These are phyloP conservation scores for Bursaphelenchus mucronatus DNA, from an alignment of 1,140 invertebrate genomes.

Conservation along the genomic window DNA sequence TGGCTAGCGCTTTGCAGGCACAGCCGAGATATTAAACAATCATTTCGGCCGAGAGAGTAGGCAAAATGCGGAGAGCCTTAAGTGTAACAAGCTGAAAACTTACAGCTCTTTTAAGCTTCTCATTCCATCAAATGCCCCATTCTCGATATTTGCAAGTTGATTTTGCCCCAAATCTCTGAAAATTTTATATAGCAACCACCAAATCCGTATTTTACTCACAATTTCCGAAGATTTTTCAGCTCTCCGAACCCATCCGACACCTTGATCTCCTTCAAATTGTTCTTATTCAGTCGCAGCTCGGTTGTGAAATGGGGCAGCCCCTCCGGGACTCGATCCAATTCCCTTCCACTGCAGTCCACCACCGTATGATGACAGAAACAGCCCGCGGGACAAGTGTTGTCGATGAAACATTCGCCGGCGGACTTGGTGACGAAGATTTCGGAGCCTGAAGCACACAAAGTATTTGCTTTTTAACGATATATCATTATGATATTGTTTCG, in stretches of 20 bases:
- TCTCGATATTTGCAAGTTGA: slow-evolving; percentile 79
- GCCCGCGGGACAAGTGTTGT: slow-evolving; percentile 70
- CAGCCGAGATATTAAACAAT: too few species aligned
- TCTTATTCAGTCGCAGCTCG: slow-evolving; percentile 85
- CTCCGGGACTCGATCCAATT: slow-evolving; percentile 76
- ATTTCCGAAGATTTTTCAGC: slow-evolving; percentile 77
- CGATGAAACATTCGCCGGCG: slow-evolving; percentile 65
- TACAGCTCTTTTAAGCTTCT: slow-evolving; percentile 79
- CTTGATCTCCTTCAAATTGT: slow-evolving; percentile 78
- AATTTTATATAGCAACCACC: slow-evolving; percentile 29
- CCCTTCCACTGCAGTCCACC: slow-evolving; percentile 79
- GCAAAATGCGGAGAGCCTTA: too few species aligned
- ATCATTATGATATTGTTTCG: too few species aligned
- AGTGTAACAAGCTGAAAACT: too few species aligned
- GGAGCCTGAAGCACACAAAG: slow-evolving; percentile 64
- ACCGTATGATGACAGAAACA: slow-evolving; percentile 80
- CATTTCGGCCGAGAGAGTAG: too few species aligned
- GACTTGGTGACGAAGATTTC: slow-evolving; percentile 54
- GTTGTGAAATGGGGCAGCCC: slow-evolving; percentile 86
- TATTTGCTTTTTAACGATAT: too few species aligned
- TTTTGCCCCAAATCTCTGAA: slow-evolving; percentile 79
- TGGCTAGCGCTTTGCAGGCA: too few species aligned
- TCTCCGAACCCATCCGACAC: slow-evolving; percentile 78
- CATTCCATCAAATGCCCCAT: slow-evolving; percentile 82
- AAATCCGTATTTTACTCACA: slow-evolving; percentile 65